A percentile compares a stretch with the other conserved stretches of the same genome.
phyloP scores from a whole-genome alignment of 2,113 vertebrate genomes.

The Empidonax alnorum region DNA sequence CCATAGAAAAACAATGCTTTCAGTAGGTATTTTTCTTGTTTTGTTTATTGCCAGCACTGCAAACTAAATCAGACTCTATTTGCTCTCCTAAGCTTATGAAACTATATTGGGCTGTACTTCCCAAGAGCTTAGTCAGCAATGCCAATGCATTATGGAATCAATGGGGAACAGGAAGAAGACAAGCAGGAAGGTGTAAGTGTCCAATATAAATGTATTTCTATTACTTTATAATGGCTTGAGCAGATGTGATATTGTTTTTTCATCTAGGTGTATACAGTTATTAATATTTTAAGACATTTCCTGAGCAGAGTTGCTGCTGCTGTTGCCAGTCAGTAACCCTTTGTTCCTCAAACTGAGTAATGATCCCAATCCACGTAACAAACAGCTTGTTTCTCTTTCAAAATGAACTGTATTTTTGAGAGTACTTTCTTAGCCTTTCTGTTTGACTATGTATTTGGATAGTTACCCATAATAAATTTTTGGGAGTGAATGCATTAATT shows the following conservation, averaged over 20 bases:
- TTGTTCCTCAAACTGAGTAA: neutral
- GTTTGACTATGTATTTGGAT: neutral
- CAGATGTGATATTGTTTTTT: neutral
- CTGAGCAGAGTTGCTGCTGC: neutral
- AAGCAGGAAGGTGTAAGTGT: conserved; percentile 3
- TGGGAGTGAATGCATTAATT: neutral
- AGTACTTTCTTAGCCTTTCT: neutral
- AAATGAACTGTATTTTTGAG: neutral
- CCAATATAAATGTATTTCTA: neutral
- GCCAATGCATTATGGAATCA: neutral
- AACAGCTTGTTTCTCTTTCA: neutral
- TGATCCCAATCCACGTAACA: neutral
- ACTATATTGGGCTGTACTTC: neutral
- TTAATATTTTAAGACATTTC: conserved; percentile 20
- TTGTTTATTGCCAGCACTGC: neutral
- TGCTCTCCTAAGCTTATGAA: neutral
- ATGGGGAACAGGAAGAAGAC: neutral
- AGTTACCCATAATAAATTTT: neutral
- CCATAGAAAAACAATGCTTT: neutral
- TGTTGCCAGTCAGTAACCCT: neutral
- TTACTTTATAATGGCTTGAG: conserved; percentile 4
- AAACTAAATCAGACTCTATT: neutral
- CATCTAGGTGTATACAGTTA: neutral
- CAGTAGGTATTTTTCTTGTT: neutral
- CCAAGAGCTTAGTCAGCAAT: neutral